A percentile compares a stretch with the other conserved stretches of the same genome.
phyloP scores from a whole-genome alignment of 2,797 vertebrate species.

The Peromyscus aztecus region DNA sequence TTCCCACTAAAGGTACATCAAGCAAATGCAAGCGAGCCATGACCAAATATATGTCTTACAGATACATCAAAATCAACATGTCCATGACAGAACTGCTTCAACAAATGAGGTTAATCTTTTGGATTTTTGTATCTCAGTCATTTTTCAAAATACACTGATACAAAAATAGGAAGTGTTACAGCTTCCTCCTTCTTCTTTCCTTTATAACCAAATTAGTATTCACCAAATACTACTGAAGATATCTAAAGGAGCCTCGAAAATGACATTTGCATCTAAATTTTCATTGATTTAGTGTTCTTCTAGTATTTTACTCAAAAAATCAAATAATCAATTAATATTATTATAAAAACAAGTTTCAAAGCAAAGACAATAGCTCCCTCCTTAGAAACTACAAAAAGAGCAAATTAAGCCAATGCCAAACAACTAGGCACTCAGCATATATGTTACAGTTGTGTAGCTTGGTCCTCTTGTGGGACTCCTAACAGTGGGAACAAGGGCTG shows the following conservation, averaged over 20 bases:
- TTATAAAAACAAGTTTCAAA: constrained; percentile 48
- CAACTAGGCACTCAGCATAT: background rate
- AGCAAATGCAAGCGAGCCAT: background rate
- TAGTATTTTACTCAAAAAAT: constrained; percentile 27
- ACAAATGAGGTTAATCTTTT: constrained; percentile 33
- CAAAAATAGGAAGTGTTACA: constrained; percentile 12
- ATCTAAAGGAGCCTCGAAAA: constrained; percentile 33
- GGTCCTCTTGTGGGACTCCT: background rate
- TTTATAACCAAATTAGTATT: background rate
- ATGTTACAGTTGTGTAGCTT: background rate
- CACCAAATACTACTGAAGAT: constrained; percentile 53
- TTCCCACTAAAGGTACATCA: constrained; percentile 32
- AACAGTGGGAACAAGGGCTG: background rate
- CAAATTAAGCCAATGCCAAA: constrained; percentile 28
- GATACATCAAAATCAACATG: constrained; percentile 57
- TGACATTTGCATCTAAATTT: background rate
- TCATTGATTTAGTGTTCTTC: background rate
- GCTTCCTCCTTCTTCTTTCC: background rate
- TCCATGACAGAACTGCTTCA: background rate
- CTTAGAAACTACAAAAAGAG: constrained; percentile 45
- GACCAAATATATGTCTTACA: constrained; percentile 3
- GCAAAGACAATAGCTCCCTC: background rate
- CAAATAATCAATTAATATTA: constrained; percentile 26
- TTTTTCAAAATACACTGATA: constrained; percentile 12
- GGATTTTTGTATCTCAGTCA: background rate